Conservation (phyloP, 2,888 invertebrate genomes). For the Isoperla grammatica region DNA sequence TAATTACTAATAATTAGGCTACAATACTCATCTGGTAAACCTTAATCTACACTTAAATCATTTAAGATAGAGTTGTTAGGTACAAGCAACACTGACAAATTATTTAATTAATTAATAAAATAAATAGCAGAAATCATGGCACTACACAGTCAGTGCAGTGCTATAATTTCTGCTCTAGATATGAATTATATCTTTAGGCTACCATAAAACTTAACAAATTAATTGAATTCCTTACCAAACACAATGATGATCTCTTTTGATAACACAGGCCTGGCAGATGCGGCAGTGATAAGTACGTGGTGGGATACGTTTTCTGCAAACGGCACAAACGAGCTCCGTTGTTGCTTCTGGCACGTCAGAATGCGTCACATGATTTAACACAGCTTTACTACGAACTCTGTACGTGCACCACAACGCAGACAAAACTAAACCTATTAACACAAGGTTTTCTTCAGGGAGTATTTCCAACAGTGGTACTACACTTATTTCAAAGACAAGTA, state of each 20-base stretch:
- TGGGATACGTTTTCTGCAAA: slow-evolving; percentile 55
- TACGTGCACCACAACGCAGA: slow-evolving; percentile 46
- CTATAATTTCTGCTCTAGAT: no score
- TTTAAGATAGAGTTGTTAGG: no score
- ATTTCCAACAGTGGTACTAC: slow-evolving; percentile 69
- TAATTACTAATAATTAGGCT: no score
- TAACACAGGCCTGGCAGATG: slow-evolving; percentile 75
- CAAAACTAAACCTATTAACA: slow-evolving; percentile 49
- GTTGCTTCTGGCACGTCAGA: slow-evolving; percentile 32
- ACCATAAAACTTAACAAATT: no score
- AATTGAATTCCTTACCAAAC: slow-evolving; percentile 58
- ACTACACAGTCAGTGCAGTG: no score
- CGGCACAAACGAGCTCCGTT: slow-evolving; percentile 49
- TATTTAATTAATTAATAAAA: no score
- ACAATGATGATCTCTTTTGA: slow-evolving; percentile 72
- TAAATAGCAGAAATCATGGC: no score
- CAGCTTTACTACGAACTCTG: slow-evolving; percentile 39
- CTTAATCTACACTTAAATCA: no score
- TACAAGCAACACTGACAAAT: no score
- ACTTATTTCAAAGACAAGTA: slow-evolving; percentile 61
- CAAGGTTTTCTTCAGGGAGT: slow-evolving; percentile 57
- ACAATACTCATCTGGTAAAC: no score
- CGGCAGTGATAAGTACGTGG: slow-evolving; percentile 75
- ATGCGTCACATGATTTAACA: slow-evolving; percentile 29
- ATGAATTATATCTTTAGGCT: no score